These are phyloP conservation scores for Pseudopipra pipra DNA, from an alignment of 2,113 vertebrate species.

Conservation along the genomic window DNA sequence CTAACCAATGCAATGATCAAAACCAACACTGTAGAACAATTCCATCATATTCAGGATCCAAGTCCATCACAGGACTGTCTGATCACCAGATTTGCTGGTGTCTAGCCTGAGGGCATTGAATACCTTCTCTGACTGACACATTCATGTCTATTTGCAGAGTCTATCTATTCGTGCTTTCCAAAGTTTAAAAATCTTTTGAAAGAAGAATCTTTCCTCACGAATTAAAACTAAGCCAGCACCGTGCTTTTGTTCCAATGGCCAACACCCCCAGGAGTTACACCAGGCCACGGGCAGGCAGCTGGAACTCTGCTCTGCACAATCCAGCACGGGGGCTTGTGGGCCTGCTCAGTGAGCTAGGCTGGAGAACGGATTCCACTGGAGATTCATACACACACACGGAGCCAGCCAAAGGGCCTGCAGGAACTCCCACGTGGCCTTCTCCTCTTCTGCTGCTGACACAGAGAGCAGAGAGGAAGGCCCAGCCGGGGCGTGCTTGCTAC, in stretches of 20 bases:
- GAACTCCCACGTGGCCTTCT: not conserved
- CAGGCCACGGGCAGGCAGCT: fast-evolving
- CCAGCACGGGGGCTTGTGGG: fast-evolving
- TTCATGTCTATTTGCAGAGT: not conserved
- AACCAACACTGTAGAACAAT: not conserved
- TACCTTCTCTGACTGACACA: not conserved
- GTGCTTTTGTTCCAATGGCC: fast-evolving
- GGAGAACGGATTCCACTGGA: not conserved
- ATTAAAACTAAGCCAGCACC: not conserved
- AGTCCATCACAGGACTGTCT: not conserved
- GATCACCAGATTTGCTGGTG: not conserved
- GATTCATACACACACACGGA: not conserved
- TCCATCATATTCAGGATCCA: not conserved
- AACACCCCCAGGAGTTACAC: not conserved
- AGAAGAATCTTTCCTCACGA: not conserved
- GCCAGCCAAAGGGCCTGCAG: not conserved
- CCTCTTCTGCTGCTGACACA: not conserved
- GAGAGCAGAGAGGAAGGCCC: not conserved
- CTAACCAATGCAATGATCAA: not conserved
- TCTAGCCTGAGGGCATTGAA: not conserved
- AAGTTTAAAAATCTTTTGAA: not conserved
- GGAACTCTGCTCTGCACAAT: fast-evolving
- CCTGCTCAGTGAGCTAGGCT: not conserved
- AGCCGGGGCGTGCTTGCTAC: not conserved
- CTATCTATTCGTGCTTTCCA: not conserved